These are phyloP conservation scores for Caiman crocodilus DNA, from an alignment of 2,797 vertebrate genomes.

Conservation along the genomic window DNA sequence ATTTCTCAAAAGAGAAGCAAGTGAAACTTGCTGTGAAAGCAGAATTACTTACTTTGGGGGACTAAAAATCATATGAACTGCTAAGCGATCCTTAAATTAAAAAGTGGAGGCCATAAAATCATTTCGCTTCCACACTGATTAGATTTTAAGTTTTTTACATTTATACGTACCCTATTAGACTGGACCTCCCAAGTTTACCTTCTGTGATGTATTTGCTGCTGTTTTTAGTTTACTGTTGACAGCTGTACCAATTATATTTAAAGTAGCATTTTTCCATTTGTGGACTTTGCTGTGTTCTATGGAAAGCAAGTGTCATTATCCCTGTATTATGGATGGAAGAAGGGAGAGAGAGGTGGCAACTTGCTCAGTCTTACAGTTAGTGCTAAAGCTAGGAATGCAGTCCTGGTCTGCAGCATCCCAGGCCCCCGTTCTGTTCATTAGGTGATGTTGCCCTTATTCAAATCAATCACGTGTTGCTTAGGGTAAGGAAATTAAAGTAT, in stretches of 20 bases:
- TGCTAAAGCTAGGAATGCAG: not conserved
- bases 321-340: not conserved
- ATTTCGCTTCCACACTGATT: not conserved
- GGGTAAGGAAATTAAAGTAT: constrained; percentile 10
- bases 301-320: not conserved
- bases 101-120: not conserved
- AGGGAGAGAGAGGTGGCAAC: not conserved
- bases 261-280: not conserved
- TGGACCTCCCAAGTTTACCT: not conserved
- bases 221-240: not conserved
- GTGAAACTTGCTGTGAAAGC: constrained; percentile 39
- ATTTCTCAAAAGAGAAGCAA: constrained; percentile 47
- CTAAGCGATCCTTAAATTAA: not conserved
- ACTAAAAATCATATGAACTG: constrained; percentile 22
- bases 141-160: not conserved
- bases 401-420: not conserved
- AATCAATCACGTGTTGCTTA: not conserved
- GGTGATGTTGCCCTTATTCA: not conserved
- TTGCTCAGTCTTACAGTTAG: not conserved
- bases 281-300: not conserved
- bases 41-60: constrained; percentile 14
- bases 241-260: not conserved
- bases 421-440: not conserved
- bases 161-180: not conserved
- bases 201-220: not conserved